Base-by-base conservation (phyloP, 2,888 invertebrate species). In the Xestobium rufovillosum region DNA sequence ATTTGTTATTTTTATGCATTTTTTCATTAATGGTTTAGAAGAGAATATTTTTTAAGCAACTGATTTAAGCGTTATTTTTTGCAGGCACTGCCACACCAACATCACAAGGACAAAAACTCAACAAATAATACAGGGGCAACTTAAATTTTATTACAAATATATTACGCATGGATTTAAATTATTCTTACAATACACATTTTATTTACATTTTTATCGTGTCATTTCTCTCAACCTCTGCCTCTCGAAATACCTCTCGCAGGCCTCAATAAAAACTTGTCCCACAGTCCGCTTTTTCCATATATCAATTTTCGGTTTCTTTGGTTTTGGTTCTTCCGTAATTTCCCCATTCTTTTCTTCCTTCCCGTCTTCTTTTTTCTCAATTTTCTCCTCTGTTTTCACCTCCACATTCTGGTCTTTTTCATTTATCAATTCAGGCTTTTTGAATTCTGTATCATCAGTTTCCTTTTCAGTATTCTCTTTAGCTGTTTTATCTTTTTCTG, bases 201-300 rank as follows among this genome's bases (percentile, higher is more conserved):
- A n/a, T n/a, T n/a, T n/a, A n/a, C n/a, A n/a, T n/a, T n/a, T n/a
- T n/a, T n/a, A n/a, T n/a, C n/a, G n/a, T n/a, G n/a, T n/a, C n/a
- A n/a, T n/a, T 38, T 60, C 60, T 34, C 59, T 48, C 4, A 53
- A 36, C 2, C 80, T 70, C 66, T 84, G 85, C 48, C 88, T 73
- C 55, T 78, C 75, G 57, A 79, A 82, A 64, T 85, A 88, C 53
- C 83, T 73, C 52, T 78, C 73, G 16, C 86, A 61, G 10, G 90
- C 88, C 38, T 76, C 80, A 39, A 83, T 81, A 62, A 82, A 85
- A 2, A 77, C 72, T 32, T 72, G 73, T 4, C 86, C 90, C 10
- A 89, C 78, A 15, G 89, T 90, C 50, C 89, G 71, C 56, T 90
- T 90, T 53, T 80, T 77, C 86, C 88, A 89, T 53, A 89, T 80